Evolutionary conservation across 2,888 invertebrate genomes (phyloP).

Genomic region (Pteria penguin): DNA sequence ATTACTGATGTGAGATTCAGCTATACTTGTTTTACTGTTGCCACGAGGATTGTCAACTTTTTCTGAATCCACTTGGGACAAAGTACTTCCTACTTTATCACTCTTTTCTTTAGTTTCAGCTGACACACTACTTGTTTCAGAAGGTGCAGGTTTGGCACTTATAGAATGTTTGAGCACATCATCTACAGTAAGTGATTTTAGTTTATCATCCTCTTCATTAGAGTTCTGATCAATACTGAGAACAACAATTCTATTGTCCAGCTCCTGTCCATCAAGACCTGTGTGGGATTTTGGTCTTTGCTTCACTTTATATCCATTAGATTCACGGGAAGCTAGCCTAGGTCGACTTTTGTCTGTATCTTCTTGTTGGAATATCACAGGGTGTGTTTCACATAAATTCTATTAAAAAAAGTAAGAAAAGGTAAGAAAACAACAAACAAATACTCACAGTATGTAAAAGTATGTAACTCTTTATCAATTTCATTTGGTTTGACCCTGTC

Average conservation of each 20-base stretch:
- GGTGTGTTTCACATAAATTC: constrained; percentile 69
- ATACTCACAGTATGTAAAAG: too few species aligned
- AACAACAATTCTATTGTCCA: constrained; percentile 61
- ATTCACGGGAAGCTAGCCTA: constrained; percentile 20
- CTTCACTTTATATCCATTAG: constrained; percentile 64
- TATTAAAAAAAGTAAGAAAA: constrained; percentile 47
- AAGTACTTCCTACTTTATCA: constrained; percentile 13
- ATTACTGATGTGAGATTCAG: constrained; percentile 52
- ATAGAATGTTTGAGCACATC: constrained; percentile 58
- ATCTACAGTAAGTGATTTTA: constrained; percentile 63
- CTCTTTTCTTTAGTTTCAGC: constrained; percentile 20
- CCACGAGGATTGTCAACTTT: constrained; percentile 21
- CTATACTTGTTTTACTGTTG: constrained; percentile 51
- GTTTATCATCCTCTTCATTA: constrained; percentile 58
- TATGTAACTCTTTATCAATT: too few species aligned
- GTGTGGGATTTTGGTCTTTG: constrained; percentile 61
- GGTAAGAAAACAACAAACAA: too few species aligned
- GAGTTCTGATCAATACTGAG: constrained; percentile 62
- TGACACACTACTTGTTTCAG: constrained; percentile 13
- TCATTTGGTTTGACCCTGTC: too few species aligned
- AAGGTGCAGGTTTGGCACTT: constrained; percentile 14
- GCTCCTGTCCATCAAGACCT: constrained; percentile 57
- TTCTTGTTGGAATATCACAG: constrained; percentile 62
- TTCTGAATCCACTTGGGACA: constrained; percentile 16
- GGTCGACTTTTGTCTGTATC: constrained; percentile 33